Base-by-base conservation (phyloP, 2,797 vertebrate genomes). In the Cuculus canorus region DNA sequence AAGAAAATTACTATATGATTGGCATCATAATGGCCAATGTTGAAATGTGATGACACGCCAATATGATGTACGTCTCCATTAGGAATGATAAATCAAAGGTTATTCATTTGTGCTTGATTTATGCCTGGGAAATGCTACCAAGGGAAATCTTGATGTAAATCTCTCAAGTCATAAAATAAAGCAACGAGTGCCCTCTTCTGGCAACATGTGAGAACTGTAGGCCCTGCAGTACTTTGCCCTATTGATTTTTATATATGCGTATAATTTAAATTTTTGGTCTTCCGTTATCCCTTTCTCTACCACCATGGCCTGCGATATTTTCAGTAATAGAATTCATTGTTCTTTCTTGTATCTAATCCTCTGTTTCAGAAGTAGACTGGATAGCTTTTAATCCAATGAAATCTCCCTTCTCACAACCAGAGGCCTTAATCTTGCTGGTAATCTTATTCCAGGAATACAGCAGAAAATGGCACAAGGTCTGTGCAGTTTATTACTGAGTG, bases 51-150 rank as follows among this genome's bases (percentile, higher is more conserved):
- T 97, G 96, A 96, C 97, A 97, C 73, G 82, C 93, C 95, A 97
- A 93, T 96, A 94, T 96, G 97, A 97, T 96, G 92, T 97, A 97
- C 95, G 95, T 97, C 95, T 97, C 97, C 95, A 93, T 97, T 97
- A 97, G 95, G 97, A 96, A 94, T 75, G 93, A 97, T 97, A 97
- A 97, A 97, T 97, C 97, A 96, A 96, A 97, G 96, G 96, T 97
- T 97, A 96, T 96, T 97, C 94, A 93, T 97, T 97, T 97, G 95
- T 87, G 80, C 93, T 96, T 96, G 97, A 97, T 97, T 97, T 96
- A 97, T 97, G 92, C 79, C 86, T 93, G 90, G 85, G 91, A 97
- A 96, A 96, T 86, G 93, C 91, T 96, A 87, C 95, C 95, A 79
- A 91, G 96, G 96, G 95, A 97, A 97, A 97, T 97, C 93, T 90